Percentiles rank a stretch among this genome's conserved stretches.
Evolutionary conservation across 2,888 invertebrate species (phyloP).

Genomic region (Machimus atricapillus): DNA sequence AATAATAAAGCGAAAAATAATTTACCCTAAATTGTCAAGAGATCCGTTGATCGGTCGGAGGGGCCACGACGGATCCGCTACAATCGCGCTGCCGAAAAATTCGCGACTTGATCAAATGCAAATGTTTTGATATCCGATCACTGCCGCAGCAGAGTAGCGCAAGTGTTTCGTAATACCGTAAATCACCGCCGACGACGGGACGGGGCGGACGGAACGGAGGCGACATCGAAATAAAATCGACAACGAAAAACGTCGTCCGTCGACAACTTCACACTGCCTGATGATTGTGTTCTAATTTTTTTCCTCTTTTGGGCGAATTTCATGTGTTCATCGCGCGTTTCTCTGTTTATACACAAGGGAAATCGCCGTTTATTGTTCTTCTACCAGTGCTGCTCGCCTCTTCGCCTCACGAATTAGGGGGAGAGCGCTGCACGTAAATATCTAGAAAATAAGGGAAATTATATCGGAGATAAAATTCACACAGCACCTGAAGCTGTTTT

Average conservation of each 20-base stretch:
- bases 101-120: conserved; percentile 22
- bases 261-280: conserved; percentile 24
- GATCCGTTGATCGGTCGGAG: not conserved
- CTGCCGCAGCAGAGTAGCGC: not conserved
- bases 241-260: not conserved
- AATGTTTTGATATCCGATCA: not conserved
- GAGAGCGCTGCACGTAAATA: not conserved
- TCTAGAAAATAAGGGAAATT: not conserved
- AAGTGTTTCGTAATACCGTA: not conserved
- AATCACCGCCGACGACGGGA: not conserved
- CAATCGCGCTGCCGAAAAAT: not conserved
- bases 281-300: conserved; percentile 34
- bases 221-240: not conserved
- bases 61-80: not conserved
- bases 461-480: not conserved
- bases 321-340: conserved; percentile 12
- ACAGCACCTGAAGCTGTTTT: not conserved
- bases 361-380: not conserved
- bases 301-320: not conserved
- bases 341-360: conserved; percentile 1
- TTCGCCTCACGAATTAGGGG: not conserved
- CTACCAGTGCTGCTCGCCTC: not conserved
- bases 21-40: conserved; percentile 1
- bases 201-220: not conserved
- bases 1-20: not conserved